phyloP scores from a whole-genome alignment of 2,113 vertebrate genomes.

The Hyaena hyaena region DNA sequence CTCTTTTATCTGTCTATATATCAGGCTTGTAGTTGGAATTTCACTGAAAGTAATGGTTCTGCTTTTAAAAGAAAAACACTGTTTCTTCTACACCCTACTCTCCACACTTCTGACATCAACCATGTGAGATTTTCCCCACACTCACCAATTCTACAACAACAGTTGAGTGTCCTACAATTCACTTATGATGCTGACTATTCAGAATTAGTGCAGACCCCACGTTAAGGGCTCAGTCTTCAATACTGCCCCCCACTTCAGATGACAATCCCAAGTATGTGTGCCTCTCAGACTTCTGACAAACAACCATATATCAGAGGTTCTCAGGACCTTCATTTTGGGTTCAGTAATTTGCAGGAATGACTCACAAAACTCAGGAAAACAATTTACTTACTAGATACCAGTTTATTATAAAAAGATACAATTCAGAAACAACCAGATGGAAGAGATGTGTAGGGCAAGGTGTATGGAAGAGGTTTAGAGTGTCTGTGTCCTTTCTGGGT shows the following conservation, averaged over 20 bases:
- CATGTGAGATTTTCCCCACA: not conserved
- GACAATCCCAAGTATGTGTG: not conserved
- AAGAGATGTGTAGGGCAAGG: not conserved
- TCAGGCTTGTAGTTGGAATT: not conserved
- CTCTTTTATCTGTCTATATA: not conserved
- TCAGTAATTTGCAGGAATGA: not conserved
- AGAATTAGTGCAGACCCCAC: not conserved
- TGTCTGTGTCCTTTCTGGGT: not conserved
- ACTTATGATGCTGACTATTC: not conserved
- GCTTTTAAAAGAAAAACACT: not conserved
- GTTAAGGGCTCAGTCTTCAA: not conserved
- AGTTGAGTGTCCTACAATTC: not conserved
- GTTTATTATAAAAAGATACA: not conserved
- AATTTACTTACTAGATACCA: not conserved
- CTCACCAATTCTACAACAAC: not conserved
- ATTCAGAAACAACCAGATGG: not conserved
- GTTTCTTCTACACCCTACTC: not conserved
- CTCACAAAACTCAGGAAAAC: not conserved
- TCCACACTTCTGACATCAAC: not conserved
- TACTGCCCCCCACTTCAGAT: not conserved
- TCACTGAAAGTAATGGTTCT: not conserved
- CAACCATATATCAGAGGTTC: not conserved
- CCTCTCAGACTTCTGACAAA: not conserved
- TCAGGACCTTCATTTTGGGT: not conserved
- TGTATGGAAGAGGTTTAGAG: not conserved